Evolutionary conservation across 2,113 vertebrate species (phyloP).

Genomic region (Tachysurus fulvidraco): DNA sequence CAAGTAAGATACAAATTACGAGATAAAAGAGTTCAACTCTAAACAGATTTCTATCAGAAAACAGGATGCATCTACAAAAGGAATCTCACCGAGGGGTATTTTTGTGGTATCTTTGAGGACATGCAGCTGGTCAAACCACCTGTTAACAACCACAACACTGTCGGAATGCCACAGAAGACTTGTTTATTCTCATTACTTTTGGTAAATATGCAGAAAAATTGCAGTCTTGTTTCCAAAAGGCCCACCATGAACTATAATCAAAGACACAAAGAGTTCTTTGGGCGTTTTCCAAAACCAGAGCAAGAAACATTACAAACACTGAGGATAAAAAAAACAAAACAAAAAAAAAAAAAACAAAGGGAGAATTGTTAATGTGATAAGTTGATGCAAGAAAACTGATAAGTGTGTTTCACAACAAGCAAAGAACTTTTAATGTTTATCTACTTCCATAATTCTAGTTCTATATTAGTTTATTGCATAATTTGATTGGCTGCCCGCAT

Average conservation of each 20-base stretch:
- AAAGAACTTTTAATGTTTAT: neutral
- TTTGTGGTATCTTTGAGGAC: conserved; percentile 55
- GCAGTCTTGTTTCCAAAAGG: conserved; percentile 23
- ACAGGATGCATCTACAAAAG: conserved; percentile 61
- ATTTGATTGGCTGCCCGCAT: neutral
- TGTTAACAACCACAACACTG: conserved; percentile 49
- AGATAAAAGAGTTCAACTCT: conserved; percentile 62
- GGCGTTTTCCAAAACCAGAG: conserved; percentile 33
- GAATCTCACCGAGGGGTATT: conserved; percentile 53
- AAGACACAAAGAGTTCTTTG: conserved; percentile 15
- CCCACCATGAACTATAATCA: conserved; percentile 29
- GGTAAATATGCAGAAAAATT: conserved; percentile 36
- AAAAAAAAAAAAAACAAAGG: neutral
- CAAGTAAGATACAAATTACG: conserved; percentile 55
- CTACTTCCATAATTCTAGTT: conserved; percentile 3
- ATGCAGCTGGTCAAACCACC: conserved; percentile 53
- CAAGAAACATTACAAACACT: conserved; percentile 10
- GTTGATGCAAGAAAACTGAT: neutral
- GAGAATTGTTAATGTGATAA: conserved; percentile 13
- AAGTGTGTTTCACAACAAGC: neutral
- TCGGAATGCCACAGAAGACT: conserved; percentile 42
- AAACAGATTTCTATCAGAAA: conserved; percentile 63
- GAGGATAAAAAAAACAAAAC: neutral
- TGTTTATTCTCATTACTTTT: conserved; percentile 51
- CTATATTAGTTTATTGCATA: neutral